phyloP scores from a whole-genome alignment of 2,888 invertebrate species.

The Heliconius ethilla region DNA sequence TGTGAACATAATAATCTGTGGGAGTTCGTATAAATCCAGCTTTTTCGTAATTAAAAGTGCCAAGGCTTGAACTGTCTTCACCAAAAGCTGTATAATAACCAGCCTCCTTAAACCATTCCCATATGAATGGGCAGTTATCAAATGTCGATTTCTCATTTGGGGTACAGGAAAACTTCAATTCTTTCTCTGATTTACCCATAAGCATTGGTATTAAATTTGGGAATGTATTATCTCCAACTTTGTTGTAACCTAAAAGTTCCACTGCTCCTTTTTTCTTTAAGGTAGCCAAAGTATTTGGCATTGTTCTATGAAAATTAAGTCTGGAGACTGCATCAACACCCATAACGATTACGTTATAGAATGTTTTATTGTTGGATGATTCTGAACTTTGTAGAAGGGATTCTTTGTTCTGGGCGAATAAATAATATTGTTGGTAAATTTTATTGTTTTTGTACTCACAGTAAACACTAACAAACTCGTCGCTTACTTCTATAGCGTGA shows the following conservation, averaged over 20 bases:
- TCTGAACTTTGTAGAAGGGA: constrained; percentile 40
- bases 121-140: constrained; percentile 89
- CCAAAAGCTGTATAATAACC: constrained; percentile 89
- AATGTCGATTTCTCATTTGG: constrained; percentile 76
- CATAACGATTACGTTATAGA: constrained; percentile 86
- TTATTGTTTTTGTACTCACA: constrained; percentile 73
- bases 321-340: constrained; percentile 93
- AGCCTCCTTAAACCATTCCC: constrained; percentile 86
- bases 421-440: constrained; percentile 84
- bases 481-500: constrained; percentile 58
- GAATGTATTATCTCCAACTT: constrained; percentile 95
- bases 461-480: constrained; percentile 85
- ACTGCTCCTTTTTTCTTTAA: constrained; percentile 83
- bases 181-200: constrained; percentile 84
- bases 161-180: constrained; percentile 83
- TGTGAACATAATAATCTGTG: constrained; percentile 90
- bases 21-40: constrained; percentile 87
- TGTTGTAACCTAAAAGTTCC: constrained; percentile 93
- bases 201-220: constrained; percentile 92
- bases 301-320: constrained; percentile 90
- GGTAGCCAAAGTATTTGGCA: constrained; percentile 85
- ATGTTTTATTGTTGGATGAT: constrained; percentile 40
- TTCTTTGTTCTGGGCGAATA: constrained; percentile 78
- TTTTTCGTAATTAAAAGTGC: constrained; percentile 88
- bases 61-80: constrained; percentile 88